Base-by-base conservation (phyloP, 2,888 invertebrate species). In the Drosophila subquinaria region DNA sequence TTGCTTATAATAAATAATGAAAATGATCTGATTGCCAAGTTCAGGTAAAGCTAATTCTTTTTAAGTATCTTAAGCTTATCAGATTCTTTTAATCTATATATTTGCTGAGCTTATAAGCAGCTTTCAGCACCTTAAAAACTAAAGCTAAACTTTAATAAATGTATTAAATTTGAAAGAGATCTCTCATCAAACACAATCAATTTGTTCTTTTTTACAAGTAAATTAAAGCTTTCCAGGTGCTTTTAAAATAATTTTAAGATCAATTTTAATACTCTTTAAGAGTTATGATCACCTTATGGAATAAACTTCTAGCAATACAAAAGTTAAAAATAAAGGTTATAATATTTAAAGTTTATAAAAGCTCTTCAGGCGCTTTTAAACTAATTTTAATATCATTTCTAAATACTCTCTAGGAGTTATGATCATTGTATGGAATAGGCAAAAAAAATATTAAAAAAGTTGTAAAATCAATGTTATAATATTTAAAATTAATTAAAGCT, bases 401-500 rank as follows among this genome's bases (percentile, higher is more conserved):
- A 6, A 6, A 1, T 6, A n/a, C 2, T n/a, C 8, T 38, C 2
- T n/a, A 6, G n/a, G 27, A 8, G 3, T 45, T 23, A 45, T 23
- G 17, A 33, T 50, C 11, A 17, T 0, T 1, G 8, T 27, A 27
- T 27, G 27, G 27, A 27, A 6, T 27, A 27, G 4, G 27, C 27
- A n/a, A n/a, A 13, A 36, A 23, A 38, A 13, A 20, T n/a, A 13
- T 9, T 8, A 5, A 30, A 5, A 30, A 13, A 53, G 10, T 53
- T 15, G 17, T 53, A 10, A 38, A 36, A 45, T n/a, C 3, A 45
- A 36, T n/a, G 36, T 4, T 42, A 17, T 17, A 17, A 4, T 17
- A 17, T 23, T 36, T 9, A 10, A 56, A 47, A 47, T 47, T 27
- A 11, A 15, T 60, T 17, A 60, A 60, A 50, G 40, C 60, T 51